phyloP scores from a whole-genome alignment of 2,113 vertebrate species.

The Myotis davidii region DNA sequence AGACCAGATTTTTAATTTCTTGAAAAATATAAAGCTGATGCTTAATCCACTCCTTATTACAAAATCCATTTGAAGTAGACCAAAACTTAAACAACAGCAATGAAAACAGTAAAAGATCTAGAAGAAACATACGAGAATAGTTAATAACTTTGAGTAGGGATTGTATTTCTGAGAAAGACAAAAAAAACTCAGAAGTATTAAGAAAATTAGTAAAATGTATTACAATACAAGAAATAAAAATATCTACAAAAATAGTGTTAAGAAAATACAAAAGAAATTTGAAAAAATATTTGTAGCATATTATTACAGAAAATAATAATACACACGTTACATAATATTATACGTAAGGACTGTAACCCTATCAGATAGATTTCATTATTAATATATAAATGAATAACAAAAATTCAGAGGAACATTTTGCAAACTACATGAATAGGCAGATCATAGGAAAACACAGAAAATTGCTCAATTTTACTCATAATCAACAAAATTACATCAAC shows the following conservation, averaged over 20 bases:
- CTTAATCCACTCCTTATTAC: not conserved
- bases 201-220: not conserved
- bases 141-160: not conserved
- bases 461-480: not conserved
- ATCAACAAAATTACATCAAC: not conserved
- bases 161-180: not conserved
- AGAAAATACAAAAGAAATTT: not conserved
- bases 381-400: not conserved
- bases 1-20: not conserved
- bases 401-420: not conserved
- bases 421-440: not conserved
- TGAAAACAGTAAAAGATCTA: not conserved
- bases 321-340: not conserved
- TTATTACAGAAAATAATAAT: not conserved
- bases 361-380: not conserved
- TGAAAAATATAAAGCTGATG: not conserved
- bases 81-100: not conserved
- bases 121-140: not conserved
- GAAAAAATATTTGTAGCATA: not conserved
- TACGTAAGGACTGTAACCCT: not conserved
- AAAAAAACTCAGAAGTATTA: not conserved
- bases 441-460: not conserved
- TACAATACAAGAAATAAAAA: not conserved
- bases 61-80: not conserved
- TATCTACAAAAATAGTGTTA: not conserved